These are phyloP conservation scores for Onychorhynchus coronatus DNA, from an alignment of 2,113 vertebrate species.

Conservation along the genomic window DNA sequence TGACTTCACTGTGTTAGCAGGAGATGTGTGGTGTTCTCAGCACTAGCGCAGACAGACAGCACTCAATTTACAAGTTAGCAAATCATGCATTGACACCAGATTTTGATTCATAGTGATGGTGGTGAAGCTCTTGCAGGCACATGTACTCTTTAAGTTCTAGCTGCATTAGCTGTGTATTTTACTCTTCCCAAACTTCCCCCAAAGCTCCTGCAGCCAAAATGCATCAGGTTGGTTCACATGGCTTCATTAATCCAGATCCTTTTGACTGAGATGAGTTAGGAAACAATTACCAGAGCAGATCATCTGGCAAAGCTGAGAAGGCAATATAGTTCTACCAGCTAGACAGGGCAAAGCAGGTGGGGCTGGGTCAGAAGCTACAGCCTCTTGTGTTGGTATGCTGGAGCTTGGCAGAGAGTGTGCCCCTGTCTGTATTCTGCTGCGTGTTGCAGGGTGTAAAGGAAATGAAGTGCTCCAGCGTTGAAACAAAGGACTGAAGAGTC, in stretches of 20 bases:
- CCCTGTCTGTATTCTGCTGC: neutral
- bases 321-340: neutral
- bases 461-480: neutral
- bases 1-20: constrained; percentile 37
- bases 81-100: neutral
- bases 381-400: neutral
- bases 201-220: neutral
- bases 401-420: neutral
- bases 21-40: constrained; percentile 38
- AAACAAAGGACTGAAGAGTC: neutral
- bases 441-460: neutral
- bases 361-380: neutral
- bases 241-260: neutral
- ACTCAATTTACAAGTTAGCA: neutral
- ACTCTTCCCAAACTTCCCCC: neutral
- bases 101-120: neutral
- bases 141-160: neutral
- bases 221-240: neutral
- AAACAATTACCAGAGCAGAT: neutral
- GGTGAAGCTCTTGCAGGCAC: neutral
- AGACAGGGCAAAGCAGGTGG: neutral
- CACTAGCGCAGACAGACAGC: neutral
- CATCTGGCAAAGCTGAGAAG: neutral
- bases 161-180: neutral
- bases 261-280: neutral